Base-by-base conservation (phyloP, 1,140 invertebrate species). In the Pollicipes pollicipes region DNA sequence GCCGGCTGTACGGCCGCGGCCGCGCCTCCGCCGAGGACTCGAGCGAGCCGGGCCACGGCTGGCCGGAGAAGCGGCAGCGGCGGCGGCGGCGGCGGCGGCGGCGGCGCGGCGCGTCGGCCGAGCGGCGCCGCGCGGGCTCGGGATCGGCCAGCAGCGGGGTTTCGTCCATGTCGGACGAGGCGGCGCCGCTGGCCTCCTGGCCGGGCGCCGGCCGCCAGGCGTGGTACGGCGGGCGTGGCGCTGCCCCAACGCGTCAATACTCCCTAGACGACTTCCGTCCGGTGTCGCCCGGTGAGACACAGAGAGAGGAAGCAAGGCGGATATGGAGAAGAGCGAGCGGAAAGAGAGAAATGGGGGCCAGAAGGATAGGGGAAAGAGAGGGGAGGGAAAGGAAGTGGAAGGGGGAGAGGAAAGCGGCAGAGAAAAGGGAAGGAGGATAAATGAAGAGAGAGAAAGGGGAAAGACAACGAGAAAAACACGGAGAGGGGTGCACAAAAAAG, bases 371-470 rank as follows among this genome's bases (percentile, higher is more conserved):
- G 10, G 21, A 3, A 27, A 45, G 24, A 27, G 68, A n/a, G 30
- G 26, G 45, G 30, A n/a, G 68, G 29, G 31, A 63, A 28, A 0
- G 27, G 24, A 27, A 29, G 30, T n/a, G 30, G 37, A 24, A 30
- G 29, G 29, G 35, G 35, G 66, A 75, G 31, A 30, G 30, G 24
- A 63, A 75, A 37, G 73, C 27, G 64, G 30, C 30, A 27, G 63
- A 66, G 32, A 58, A 66, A 28, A 29, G 71, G 66, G 28, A 75
- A 3, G 35, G 67, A 75, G 66, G 45, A 24, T 35, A 68, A 69
- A 68, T n/a, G 72, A 63, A 70, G 69, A 30, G 73, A 74, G 71
- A 74, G 32, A 70, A 64, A 75, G 74, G n/a, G n/a, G 73, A 70
- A 63, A 76, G 58, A 68, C 66, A 76, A 68, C 73, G 37, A 35